Evolutionary conservation across 2,888 invertebrate species (phyloP).

Genomic region (Xylota sylvarum): DNA sequence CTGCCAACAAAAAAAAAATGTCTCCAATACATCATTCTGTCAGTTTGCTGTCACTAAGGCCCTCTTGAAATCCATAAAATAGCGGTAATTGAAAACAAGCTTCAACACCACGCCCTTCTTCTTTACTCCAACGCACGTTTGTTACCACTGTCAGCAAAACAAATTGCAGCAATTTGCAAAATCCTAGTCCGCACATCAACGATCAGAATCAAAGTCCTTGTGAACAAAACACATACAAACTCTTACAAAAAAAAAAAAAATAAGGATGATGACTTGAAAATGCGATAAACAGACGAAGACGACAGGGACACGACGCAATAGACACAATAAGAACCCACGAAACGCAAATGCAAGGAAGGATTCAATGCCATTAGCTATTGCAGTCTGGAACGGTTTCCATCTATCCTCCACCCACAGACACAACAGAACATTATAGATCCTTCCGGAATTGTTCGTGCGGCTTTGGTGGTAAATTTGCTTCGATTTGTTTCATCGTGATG

Average conservation of each 20-base stretch:
- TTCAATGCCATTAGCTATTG: slow-evolving; percentile 50
- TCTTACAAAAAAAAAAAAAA: background rate
- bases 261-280: slow-evolving; percentile 50
- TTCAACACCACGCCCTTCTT: slow-evolving; percentile 25
- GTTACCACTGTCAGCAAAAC: slow-evolving; percentile 79
- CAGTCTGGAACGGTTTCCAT: slow-evolving; percentile 46
- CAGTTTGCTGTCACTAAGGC: slow-evolving; percentile 40
- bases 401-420: slow-evolving; percentile 1
- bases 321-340: slow-evolving; percentile 50
- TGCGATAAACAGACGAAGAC: slow-evolving; percentile 61
- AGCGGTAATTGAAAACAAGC: slow-evolving; percentile 68
- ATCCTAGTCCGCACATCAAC: slow-evolving; percentile 63
- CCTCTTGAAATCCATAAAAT: slow-evolving; percentile 39
- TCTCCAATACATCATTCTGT: slow-evolving; percentile 40
- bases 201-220: slow-evolving; percentile 62
- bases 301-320: slow-evolving; percentile 29
- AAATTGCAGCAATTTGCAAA: slow-evolving; percentile 79
- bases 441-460: slow-evolving; percentile 75
- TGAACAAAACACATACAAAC: slow-evolving; percentile 22
- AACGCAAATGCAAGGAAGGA: slow-evolving; percentile 67
- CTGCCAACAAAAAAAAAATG: background rate
- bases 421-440: slow-evolving; percentile 50
- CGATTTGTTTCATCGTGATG: slow-evolving; percentile 76
- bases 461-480: slow-evolving; percentile 76
- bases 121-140: slow-evolving; percentile 33